These are phyloP conservation scores for Apoda limacodes DNA, from an alignment of 2,888 invertebrate genomes.

Conservation along the genomic window DNA sequence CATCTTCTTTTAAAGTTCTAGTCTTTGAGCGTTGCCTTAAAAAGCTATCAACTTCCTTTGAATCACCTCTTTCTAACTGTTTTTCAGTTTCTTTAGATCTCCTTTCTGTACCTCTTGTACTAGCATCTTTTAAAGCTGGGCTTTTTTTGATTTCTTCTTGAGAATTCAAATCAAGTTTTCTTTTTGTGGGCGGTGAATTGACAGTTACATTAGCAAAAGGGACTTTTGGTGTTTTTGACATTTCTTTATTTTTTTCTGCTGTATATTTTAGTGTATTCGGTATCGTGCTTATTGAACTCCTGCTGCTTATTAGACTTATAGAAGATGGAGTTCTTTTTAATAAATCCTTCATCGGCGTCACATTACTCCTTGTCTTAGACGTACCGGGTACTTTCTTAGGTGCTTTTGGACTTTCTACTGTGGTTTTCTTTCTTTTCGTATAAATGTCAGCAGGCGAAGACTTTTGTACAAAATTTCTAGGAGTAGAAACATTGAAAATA, in stretches of 20 bases:
- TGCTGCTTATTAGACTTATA: slow-evolving; percentile 25
- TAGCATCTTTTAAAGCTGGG: slow-evolving; percentile 4
- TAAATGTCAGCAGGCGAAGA: slow-evolving; percentile 47
- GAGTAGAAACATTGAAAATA: slow-evolving; percentile 31
- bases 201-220: slow-evolving; percentile 39
- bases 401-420: slow-evolving; percentile 25
- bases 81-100: slow-evolving; percentile 10
- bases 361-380: slow-evolving; percentile 22
- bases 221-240: slow-evolving; percentile 25
- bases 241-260: slow-evolving; percentile 17
- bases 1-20: slow-evolving; percentile 50
- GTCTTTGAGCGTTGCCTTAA: slow-evolving; percentile 47
- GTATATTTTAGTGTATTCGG: slow-evolving; percentile 19
- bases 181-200: slow-evolving; percentile 42
- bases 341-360: slow-evolving; percentile 41
- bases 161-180: slow-evolving; percentile 27
- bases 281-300: slow-evolving; percentile 20
- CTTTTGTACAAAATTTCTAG: slow-evolving; percentile 37
- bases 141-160: slow-evolving; percentile 14
- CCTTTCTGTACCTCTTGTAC: slow-evolving; percentile 4
- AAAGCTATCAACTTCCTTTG: slow-evolving; percentile 11
- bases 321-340: slow-evolving; percentile 43
- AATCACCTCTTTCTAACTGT: slow-evolving; percentile 12
- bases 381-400: slow-evolving; percentile 32
- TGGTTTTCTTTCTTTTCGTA: slow-evolving; percentile 31